Base-by-base conservation (phyloP, 2,888 invertebrate species). In the Hyppa rectilinea region DNA sequence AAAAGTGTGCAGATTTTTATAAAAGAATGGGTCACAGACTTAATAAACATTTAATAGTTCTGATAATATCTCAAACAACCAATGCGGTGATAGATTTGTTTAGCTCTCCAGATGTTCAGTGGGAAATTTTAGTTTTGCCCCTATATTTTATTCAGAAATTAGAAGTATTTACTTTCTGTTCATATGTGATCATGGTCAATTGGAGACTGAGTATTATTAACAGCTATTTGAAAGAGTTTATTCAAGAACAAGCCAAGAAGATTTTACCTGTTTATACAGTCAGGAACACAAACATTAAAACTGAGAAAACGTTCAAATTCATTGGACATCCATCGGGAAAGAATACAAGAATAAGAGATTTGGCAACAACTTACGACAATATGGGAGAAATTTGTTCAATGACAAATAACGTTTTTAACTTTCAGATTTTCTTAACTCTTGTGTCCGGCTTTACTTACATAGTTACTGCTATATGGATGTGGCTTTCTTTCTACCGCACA, bases 351-450 rank as follows among this genome's bases (percentile, higher is more conserved):
- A 88, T 93, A 45, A 84, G 87, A 36, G 89, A 90, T 10, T 81
- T 94, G 53, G 90, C 91, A 2, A 74, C 79, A 10, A 87, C 88
- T n/a, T 93, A 92, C 59, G 88, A 90, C 49, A 77, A 79, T 2
- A 88, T 93, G 36, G 93, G 92, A 0, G 88, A 88, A 34, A 83
- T 87, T 26, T 89, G 88, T 72, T 63, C 47, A 9, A 72, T 88
- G 63, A 85, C 92, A 43, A 93, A 92, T 65, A 70, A 87, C 23
- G 80, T 89, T 20, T 93, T 89, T 71, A 92, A 92, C 71, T 91
- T 90, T 20, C 90, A 91, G 79, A 90, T 92, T 23, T 89, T 93
- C 20, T 89, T 92, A 87, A 87, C 86, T 17, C 84, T 93, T 3
- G 83, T 92, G 14, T 88, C 89, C n/a, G 89, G 91, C 2, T 93